phyloP scores from a whole-genome alignment of 2,888 invertebrate genomes.

The Cordylochernes scorpioides region DNA sequence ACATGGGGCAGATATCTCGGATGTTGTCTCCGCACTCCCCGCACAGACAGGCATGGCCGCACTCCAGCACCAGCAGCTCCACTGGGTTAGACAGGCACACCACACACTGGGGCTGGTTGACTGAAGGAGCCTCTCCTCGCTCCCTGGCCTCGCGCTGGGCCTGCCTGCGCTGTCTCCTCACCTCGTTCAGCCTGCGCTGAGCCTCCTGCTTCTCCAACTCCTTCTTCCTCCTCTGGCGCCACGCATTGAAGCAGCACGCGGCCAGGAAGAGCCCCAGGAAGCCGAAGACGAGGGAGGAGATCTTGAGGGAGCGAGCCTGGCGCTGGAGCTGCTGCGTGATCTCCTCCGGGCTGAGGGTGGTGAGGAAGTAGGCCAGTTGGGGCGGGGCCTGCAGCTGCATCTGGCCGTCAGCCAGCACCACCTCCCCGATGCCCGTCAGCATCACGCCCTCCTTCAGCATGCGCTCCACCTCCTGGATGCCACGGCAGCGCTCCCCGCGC shows the following conservation, averaged over 20 bases:
- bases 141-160: background rate
- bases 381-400: constrained; percentile 44
- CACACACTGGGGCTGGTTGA: constrained; percentile 38
- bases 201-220: constrained; percentile 1
- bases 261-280: constrained; percentile 23
- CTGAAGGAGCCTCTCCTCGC: background rate
- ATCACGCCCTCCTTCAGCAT: constrained; percentile 54
- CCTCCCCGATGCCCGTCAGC: constrained; percentile 50
- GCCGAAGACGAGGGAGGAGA: constrained; percentile 30
- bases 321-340: constrained; percentile 42
- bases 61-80: constrained; percentile 59
- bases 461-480: constrained; percentile 59
- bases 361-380: constrained; percentile 45
- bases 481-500: constrained; percentile 47
- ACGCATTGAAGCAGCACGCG: constrained; percentile 2
- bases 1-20: constrained; percentile 43
- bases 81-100: constrained; percentile 60
- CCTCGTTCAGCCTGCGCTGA: constrained; percentile 4
- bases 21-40: constrained; percentile 55
- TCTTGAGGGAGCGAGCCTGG: constrained; percentile 31
- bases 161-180: background rate
- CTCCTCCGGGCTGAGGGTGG: constrained; percentile 45
- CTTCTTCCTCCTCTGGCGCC: constrained; percentile 1
- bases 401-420: constrained; percentile 32
- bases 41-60: constrained; percentile 69